Evolutionary conservation across 2,797 vertebrate genomes (phyloP), one percentile per base, ranked within the genome.

Genomic region (Telmatherina bonti): DNA sequence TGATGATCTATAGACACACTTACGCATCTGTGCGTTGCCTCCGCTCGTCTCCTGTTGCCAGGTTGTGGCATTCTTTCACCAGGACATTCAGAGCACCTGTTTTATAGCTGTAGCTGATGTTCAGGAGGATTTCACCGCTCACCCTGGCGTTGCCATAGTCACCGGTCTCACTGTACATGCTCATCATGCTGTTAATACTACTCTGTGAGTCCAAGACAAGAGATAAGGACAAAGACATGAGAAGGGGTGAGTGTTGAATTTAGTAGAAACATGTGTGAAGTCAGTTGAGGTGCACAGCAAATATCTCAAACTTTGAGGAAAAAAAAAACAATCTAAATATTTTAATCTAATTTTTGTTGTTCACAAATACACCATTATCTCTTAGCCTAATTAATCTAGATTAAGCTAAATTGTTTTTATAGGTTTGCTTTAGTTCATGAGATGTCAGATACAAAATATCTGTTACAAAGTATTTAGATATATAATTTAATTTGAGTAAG

Each of bases 181-280:
- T 99, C 93, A 95, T 94, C 95, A 96, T 96, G 90, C 98, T 99
- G 92, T 96, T 97, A 74, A 99, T 96, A 85, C 98, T 99, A n/a
- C 95, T 96, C 98, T 99, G 93, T 55, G 53, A 47, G 64, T 61
- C 57, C 67, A 33, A 81, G 66, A 74, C n/a, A 27, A 45, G n/a
- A 67, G 67, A 85, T 5, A 38, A 72, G 69, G 29, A 49, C 0
- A 4, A 11, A 65, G 60, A 62, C 9, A 33, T 18, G 38, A 58
- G 78, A 16, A 4, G 12, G 27, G 47, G 52, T 41, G 31, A 18
- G 76, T 70, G 59, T 69, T 51, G 22, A 45, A 35, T 13, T 56
- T 52, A 0, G 16, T 53, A 24, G 62, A 41, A 35, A 31, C 11
- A 38, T 12, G 11, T 43, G 6, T 47, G 35, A n/a, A n/a, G n/a